phyloP scores from a whole-genome alignment of 2,113 vertebrate species.

The Chaetops frenatus region DNA sequence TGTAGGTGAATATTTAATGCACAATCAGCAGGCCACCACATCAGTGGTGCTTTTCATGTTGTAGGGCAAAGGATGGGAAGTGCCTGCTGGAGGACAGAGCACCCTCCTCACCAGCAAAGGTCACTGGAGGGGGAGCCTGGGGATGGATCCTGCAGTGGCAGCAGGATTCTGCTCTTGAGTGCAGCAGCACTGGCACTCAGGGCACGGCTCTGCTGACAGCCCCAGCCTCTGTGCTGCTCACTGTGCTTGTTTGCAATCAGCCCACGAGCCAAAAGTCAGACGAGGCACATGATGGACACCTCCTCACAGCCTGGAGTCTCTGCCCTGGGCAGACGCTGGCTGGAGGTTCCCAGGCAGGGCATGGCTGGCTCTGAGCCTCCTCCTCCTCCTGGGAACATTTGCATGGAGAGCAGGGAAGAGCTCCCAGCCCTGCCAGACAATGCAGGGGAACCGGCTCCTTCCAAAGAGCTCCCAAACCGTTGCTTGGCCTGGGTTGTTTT shows the following conservation, averaged over 20 bases:
- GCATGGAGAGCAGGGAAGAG: background rate
- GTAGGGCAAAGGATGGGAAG: background rate
- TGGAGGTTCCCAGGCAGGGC: background rate
- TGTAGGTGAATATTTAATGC: conserved; percentile 42
- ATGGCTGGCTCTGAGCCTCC: background rate
- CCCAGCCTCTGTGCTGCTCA: background rate
- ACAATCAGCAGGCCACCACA: background rate
- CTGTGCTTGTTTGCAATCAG: background rate
- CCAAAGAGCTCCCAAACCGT: background rate
- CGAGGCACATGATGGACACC: rapidly evolving
- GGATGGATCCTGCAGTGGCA: background rate
- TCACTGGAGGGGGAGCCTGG: background rate
- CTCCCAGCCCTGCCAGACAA: background rate
- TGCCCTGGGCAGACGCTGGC: background rate
- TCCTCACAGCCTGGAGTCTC: background rate
- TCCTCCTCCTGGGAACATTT: background rate
- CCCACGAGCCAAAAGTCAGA: background rate
- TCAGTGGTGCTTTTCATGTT: background rate
- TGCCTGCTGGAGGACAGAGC: background rate
- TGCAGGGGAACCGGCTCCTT: background rate
- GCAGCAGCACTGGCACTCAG: background rate
- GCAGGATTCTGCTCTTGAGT: background rate
- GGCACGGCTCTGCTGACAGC: background rate
- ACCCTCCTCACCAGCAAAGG: background rate
- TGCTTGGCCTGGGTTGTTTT: background rate